Evolutionary conservation across 2,888 invertebrate species (phyloP).

Genomic region (Acleris cristana): DNA sequence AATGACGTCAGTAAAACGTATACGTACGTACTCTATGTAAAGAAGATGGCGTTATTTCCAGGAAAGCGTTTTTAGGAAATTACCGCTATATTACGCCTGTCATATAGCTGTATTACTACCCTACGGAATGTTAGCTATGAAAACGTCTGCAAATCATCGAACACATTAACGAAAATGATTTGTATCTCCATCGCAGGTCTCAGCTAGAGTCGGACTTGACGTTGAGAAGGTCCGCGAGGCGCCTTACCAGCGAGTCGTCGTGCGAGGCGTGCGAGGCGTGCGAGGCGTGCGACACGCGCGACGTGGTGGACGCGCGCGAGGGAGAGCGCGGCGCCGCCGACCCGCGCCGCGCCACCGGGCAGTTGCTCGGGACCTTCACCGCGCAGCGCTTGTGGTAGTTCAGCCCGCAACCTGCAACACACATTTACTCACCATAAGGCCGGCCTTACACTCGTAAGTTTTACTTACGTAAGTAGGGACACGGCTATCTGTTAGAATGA

Average conservation of each 20-base stretch:
- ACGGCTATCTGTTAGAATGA: too few relatives aligned
- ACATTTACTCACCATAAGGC: not conserved
- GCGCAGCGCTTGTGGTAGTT: constrained; percentile 99
- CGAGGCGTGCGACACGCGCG: constrained; percentile 76
- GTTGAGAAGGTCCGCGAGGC: constrained; percentile 85
- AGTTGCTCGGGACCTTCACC: constrained; percentile 99
- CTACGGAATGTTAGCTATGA: too few relatives aligned
- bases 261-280: constrained; percentile 62
- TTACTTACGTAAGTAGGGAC: too few relatives aligned
- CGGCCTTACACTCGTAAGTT: too few relatives aligned
- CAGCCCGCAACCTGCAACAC: constrained; percentile 93
- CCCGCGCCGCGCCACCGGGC: constrained; percentile 71
- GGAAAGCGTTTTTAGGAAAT: too few relatives aligned
- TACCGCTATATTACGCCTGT: too few relatives aligned
- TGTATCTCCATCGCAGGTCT: not conserved
- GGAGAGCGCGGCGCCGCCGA: constrained; percentile 86
- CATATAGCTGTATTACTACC: too few relatives aligned
- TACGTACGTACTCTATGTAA: too few relatives aligned
- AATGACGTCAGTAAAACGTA: too few relatives aligned
- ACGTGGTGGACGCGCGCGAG: constrained; percentile 87
- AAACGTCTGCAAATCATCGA: too few relatives aligned
- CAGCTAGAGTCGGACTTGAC: constrained; percentile 46
- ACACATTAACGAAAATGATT: too few relatives aligned
- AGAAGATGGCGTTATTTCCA: too few relatives aligned
- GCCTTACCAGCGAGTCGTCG: constrained; percentile 91